phyloP scores from a whole-genome alignment of 2,888 invertebrate species.

The Shargacucullia verbasci region DNA sequence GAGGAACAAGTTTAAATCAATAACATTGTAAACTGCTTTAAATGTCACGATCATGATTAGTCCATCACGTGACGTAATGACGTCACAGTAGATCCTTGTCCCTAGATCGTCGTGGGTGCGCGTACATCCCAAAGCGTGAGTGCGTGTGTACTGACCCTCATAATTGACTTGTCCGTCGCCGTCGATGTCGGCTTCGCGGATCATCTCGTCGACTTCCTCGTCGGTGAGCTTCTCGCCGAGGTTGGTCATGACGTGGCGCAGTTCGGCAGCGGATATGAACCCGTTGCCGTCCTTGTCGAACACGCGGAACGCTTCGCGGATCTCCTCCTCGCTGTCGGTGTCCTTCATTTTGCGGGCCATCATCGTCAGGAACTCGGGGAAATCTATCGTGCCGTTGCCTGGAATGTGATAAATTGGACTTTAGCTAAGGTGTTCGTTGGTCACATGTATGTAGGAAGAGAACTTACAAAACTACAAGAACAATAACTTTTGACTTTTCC shows the following conservation, averaged over 20 bases:
- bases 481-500: no score
- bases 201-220: constrained; percentile 99
- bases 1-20: constrained; percentile 39
- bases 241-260: constrained; percentile 99
- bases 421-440: constrained; percentile 16
- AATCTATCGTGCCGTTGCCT: constrained; percentile 99
- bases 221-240: constrained; percentile 99
- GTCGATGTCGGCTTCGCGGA: constrained; percentile 99
- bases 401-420: constrained; percentile 59
- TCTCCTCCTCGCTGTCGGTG: constrained; percentile 99
- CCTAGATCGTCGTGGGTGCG: constrained; percentile 20
- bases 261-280: constrained; percentile 99
- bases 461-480: no score
- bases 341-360: constrained; percentile 99
- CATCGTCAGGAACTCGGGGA: constrained; percentile 99
- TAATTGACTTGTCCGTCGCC: constrained; percentile 99
- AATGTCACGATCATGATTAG: neutral
- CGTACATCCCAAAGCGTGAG: constrained; percentile 11
- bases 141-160: constrained; percentile 91
- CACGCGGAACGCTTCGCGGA: constrained; percentile 99
- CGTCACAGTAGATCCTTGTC: constrained; percentile 17
- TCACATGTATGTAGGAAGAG: neutral
- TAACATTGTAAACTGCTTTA: neutral
- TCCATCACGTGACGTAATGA: neutral
- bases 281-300: constrained; percentile 99